Conservation (phyloP, 2,888 invertebrate species). For the Tenthredo distinguenda region DNA sequence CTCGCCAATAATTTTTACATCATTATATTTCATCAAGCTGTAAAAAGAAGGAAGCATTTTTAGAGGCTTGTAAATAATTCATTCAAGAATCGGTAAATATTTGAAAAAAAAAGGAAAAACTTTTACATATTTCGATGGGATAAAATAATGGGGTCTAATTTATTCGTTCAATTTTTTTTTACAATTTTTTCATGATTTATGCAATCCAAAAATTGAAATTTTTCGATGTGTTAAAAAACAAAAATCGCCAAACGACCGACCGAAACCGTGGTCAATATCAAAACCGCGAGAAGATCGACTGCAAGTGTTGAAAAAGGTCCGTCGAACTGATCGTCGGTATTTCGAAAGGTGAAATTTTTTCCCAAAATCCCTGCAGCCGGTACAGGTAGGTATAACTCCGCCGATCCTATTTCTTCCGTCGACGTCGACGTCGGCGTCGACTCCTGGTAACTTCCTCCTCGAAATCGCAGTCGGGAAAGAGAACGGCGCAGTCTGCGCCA, state of each 20-base stretch:
- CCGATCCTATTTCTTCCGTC: not conserved
- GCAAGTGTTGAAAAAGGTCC: not conserved
- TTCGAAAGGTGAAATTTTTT: not conserved
- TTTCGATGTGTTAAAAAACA: not conserved
- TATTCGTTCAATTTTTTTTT: not conserved
- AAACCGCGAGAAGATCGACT: not conserved
- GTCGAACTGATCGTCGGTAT: not conserved
- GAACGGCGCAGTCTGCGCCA: constrained; percentile 82
- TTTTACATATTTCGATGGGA: not conserved
- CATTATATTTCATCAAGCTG: too few relatives aligned
- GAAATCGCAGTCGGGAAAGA: constrained; percentile 82
- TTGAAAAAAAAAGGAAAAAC: not conserved
- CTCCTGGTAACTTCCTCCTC: constrained; percentile 74
- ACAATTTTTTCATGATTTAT: not conserved
- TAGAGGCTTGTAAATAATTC: not conserved
- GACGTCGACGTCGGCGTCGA: constrained; percentile 63
- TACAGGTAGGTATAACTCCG: not conserved
- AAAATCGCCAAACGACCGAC: not conserved
- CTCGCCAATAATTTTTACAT: not conserved
- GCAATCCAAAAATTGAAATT: not conserved
- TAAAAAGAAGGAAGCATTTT: too few relatives aligned
- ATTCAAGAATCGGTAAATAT: not conserved
- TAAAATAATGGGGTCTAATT: not conserved
- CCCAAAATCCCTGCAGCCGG: not conserved
- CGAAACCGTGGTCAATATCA: not conserved